A percentile compares a stretch with the other conserved stretches of the same genome.
These are phyloP conservation scores for Tragopan temminckii DNA, from an alignment of 2,797 vertebrate genomes.

Conservation along the genomic window DNA sequence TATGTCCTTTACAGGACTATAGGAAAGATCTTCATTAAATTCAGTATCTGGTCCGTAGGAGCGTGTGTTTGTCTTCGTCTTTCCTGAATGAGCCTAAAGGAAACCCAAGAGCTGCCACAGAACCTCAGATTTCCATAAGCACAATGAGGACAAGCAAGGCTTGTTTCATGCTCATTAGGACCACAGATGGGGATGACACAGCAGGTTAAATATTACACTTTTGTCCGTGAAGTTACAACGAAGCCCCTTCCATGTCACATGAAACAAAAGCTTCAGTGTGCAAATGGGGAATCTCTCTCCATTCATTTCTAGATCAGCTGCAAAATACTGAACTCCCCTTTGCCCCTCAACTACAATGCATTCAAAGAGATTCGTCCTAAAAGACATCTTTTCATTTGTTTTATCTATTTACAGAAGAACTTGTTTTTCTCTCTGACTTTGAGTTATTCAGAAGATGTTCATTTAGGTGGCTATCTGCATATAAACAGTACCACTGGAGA, in stretches of 20 bases:
- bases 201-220: conserved; percentile 20
- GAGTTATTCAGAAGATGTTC: conserved; percentile 44
- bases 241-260: neutral
- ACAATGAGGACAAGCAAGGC: neutral
- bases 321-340: neutral
- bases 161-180: neutral
- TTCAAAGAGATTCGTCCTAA: conserved; percentile 24
- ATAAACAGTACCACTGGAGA: conserved; percentile 59
- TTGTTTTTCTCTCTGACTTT: conserved; percentile 55
- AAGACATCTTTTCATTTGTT: conserved; percentile 57
- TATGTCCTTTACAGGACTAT: neutral
- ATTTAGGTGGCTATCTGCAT: conserved; percentile 58
- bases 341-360: neutral
- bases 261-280: neutral
- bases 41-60: neutral
- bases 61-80: neutral
- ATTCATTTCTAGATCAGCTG: neutral
- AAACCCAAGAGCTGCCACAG: neutral
- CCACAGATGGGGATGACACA: neutral
- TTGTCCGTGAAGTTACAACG: neutral
- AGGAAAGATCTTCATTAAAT: conserved; percentile 1
- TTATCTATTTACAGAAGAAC: conserved; percentile 62
- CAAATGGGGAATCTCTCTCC: neutral
- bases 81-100: neutral
- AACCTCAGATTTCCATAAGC: neutral